Evolutionary conservation across 2,797 vertebrate species (phyloP).

Genomic region (Eutrigla gurnardus): DNA sequence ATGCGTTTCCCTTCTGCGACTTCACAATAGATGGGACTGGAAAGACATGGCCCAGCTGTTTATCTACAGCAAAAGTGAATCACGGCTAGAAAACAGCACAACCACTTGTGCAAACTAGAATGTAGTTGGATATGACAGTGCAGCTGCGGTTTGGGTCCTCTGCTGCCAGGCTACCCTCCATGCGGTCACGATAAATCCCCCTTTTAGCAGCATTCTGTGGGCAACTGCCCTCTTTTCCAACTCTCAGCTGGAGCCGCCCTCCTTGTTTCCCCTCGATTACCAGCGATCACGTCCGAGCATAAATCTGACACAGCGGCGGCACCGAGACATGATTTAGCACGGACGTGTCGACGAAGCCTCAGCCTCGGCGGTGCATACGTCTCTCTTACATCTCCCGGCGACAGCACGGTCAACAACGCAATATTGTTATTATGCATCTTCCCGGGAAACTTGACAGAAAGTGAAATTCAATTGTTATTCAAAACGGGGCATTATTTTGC

Average conservation of each 20-base stretch:
- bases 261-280: conserved; percentile 65
- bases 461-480: conserved; percentile 58
- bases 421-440: conserved; percentile 47
- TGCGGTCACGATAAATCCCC: conserved; percentile 45
- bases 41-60: conserved; percentile 60
- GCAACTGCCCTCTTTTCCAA: conserved; percentile 41
- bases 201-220: conserved; percentile 53
- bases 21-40: conserved; percentile 54
- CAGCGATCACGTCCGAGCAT: conserved; percentile 54
- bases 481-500: conserved; percentile 60
- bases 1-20: conserved; percentile 62
- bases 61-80: conserved; percentile 45
- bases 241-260: conserved; percentile 41
- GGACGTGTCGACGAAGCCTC: conserved; percentile 51
- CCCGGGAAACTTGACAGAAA: conserved; percentile 51
- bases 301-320: conserved; percentile 55
- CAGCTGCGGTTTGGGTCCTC: conserved; percentile 30
- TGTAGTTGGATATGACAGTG: conserved; percentile 45
- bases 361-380: conserved; percentile 26
- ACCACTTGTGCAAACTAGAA: conserved; percentile 35
- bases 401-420: conserved; percentile 49
- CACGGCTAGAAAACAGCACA: conserved; percentile 42
- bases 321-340: conserved; percentile 55
- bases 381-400: conserved; percentile 52
- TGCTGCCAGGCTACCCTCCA: conserved; percentile 23